phyloP scores from a whole-genome alignment of 2,113 vertebrate genomes.

The Mirounga angustirostris region DNA sequence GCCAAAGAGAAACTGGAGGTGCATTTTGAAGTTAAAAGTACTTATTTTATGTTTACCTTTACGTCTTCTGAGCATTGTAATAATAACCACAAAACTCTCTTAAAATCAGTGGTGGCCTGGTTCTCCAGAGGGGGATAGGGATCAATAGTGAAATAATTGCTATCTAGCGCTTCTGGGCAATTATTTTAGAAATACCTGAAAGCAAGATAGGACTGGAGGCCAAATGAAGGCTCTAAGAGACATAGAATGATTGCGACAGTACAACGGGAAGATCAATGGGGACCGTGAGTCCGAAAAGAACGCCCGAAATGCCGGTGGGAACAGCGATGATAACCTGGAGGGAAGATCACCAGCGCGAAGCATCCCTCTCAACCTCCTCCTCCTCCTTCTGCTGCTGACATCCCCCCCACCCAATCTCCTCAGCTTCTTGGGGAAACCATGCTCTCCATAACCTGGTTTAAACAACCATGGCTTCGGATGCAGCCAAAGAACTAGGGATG shows the following conservation, averaged over 20 bases:
- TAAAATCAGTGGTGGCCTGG: background rate
- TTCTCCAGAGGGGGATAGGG: background rate
- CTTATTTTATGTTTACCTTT: background rate
- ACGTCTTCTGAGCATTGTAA: background rate
- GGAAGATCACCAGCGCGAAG: background rate
- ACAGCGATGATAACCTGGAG: background rate
- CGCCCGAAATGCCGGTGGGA: background rate
- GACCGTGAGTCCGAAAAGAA: background rate
- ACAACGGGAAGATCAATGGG: background rate
- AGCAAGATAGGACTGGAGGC: background rate
- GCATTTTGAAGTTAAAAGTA: background rate
- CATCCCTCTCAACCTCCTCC: background rate
- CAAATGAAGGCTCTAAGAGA: background rate
- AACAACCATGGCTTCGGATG: background rate
- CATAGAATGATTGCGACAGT: background rate
- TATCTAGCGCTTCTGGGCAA: background rate
- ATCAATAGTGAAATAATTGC: background rate
- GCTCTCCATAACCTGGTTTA: background rate
- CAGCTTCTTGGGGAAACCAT: background rate
- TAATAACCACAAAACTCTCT: background rate
- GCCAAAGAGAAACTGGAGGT: constrained; percentile 41
- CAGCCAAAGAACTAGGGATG: background rate
- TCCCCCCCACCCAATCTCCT: background rate
- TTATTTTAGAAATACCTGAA: background rate
- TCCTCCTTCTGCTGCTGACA: background rate